Conservation (phyloP, 1,140 invertebrate species). For the Drosophila micromelanica region DNA sequence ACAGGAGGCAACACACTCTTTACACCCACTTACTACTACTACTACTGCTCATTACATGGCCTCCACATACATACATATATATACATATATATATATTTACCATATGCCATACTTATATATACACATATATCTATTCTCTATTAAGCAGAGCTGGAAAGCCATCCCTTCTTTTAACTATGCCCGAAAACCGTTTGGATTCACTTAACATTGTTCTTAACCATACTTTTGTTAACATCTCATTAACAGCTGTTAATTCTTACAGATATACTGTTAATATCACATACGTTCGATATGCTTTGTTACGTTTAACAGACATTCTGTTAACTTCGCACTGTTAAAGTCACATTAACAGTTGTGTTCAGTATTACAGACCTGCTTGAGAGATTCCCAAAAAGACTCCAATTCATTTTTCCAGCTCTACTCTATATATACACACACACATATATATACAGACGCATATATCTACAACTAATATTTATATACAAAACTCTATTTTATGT, state of each 20-base stretch:
- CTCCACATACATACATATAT: constrained; percentile 46
- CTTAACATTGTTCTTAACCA: too few species aligned
- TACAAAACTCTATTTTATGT: constrained; percentile 37
- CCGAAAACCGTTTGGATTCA: too few species aligned
- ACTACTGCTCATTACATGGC: constrained; percentile 41
- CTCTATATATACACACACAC: constrained; percentile 17
- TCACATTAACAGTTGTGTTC: not conserved
- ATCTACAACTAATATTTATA: constrained; percentile 38
- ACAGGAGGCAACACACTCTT: constrained; percentile 23
- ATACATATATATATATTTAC: constrained; percentile 53
- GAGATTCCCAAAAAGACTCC: not conserved
- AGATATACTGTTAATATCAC: not conserved
- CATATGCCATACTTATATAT: constrained; percentile 62
- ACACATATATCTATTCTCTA: constrained; percentile 28
- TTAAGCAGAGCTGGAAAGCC: constrained; percentile 15
- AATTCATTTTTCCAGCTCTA: constrained; percentile 13
- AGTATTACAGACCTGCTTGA: not conserved
- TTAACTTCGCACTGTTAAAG: not conserved
- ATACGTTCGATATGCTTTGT: too few species aligned
- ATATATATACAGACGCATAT: constrained; percentile 24
- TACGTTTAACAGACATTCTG: too few species aligned
- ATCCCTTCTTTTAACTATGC: too few species aligned
- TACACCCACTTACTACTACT: constrained; percentile 29
- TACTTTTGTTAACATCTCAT: not conserved
- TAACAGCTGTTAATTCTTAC: too few species aligned